Evolutionary conservation across 2,888 invertebrate genomes (phyloP), one percentile per base, ranked within the genome.

Genomic region (Taphrorychus bicolor): DNA sequence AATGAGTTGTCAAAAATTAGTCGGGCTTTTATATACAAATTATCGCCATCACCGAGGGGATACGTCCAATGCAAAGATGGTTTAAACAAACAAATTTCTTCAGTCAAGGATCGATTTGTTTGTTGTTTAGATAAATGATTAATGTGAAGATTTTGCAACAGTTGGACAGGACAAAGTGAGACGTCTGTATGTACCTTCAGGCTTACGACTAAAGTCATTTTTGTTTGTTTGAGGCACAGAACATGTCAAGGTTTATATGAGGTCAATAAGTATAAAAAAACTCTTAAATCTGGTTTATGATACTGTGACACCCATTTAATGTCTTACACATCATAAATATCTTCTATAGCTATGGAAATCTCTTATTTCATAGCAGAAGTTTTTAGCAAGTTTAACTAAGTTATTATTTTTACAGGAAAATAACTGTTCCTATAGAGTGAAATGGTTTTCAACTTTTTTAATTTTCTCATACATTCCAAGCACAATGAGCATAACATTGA

Each of bases 71-170:
- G 32, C 24, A 45, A 53, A 61, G 32, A 59, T 40, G 61, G 23
- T 11, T 40, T 56, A 57, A 63, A 49, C 40, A 56, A 63, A 63
- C 51, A 63, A 63, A 63, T 63, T 63, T 63, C 62, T 56, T 62
- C 19, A 23, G n/a, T 57, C 62, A 63, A 57, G 62, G 62, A 45
- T 45, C 14, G 16, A 5, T 45, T 45, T 45, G 17, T 45, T 45
- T 45, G 45, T 45, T 45, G 45, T 45, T 9, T 45, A 45, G 45
- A 45, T 45, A 16, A 17, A 16, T 45, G 45, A 45, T 45, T 45
- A 16, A 7, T 45, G 14, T 2, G 14, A 16, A 16, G 16, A 45
- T 45, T 45, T 45, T 45, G 45, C 45, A 45, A 45, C 17, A 16
- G 14, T 32, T 32, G 32, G 3, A 32, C 45, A n/a, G n/a, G 16